Conservation (phyloP, 1,140 invertebrate genomes). For the Neodiprion fabricii region DNA sequence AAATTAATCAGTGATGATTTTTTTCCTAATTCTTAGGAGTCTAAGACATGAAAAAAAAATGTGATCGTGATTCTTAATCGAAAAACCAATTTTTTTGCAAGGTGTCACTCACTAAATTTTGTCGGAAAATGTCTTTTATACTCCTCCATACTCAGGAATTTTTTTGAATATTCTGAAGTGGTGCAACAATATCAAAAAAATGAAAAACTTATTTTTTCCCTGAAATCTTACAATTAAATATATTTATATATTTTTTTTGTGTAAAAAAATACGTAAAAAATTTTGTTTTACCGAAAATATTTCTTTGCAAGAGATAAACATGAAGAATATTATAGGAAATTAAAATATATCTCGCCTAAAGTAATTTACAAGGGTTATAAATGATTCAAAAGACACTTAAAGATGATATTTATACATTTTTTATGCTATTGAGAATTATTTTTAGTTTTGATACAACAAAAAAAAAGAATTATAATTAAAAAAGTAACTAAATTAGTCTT, state of each 20-base stretch:
- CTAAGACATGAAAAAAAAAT: too few species aligned
- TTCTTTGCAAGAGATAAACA: not conserved
- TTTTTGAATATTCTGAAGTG: constrained; percentile 11
- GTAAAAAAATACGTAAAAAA: not conserved
- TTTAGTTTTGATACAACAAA: not conserved
- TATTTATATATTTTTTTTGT: not conserved
- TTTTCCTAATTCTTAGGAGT: too few species aligned
- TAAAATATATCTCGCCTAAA: not conserved
- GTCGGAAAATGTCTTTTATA: too few species aligned
- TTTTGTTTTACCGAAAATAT: not conserved
- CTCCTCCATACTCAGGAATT: constrained; percentile 7
- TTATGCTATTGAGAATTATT: not conserved
- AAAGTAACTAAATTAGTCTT: constrained; percentile 23
- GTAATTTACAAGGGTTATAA: not conserved
- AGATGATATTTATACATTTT: not conserved
- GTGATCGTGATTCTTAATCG: too few species aligned
- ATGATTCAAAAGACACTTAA: not conserved
- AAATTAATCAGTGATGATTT: constrained; percentile 8
- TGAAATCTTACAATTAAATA: not conserved
- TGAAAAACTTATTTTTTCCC: not conserved
- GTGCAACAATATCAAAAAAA: constrained; percentile 8
- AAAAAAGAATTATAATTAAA: not conserved
- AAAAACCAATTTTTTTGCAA: too few species aligned
- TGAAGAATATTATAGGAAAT: not conserved
- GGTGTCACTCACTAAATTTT: too few species aligned